Percentiles rank a stretch among this genome's conserved stretches.
phyloP scores from a whole-genome alignment of 2,888 invertebrate genomes.

The Patella pellucida region DNA sequence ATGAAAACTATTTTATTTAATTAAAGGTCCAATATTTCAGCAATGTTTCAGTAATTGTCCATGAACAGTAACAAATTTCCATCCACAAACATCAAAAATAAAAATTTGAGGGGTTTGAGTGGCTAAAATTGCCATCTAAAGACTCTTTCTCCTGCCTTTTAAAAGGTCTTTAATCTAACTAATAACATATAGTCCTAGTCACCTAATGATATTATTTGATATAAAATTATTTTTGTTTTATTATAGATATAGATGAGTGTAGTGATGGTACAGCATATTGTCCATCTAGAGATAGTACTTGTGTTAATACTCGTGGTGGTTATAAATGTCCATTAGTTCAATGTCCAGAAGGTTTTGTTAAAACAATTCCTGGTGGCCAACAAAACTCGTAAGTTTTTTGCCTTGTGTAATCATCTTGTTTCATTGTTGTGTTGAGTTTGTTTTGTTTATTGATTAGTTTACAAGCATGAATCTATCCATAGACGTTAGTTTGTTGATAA shows the following conservation, averaged over 20 bases:
- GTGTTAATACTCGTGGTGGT: slow-evolving; percentile 91
- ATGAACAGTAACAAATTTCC: too few relatives aligned
- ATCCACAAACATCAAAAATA: too few relatives aligned
- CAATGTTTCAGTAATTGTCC: too few relatives aligned
- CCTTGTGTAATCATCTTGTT: neutral
- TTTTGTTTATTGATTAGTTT: too few relatives aligned
- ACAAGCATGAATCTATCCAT: too few relatives aligned
- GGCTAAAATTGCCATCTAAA: too few relatives aligned
- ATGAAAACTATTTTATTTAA: too few relatives aligned
- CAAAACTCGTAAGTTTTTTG: slow-evolving; percentile 54
- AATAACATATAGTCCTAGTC: neutral
- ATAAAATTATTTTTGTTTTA: neutral
- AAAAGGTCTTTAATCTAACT: neutral
- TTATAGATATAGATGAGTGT: slow-evolving; percentile 82
- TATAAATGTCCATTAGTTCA: slow-evolving; percentile 88
- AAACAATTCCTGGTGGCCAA: slow-evolving; percentile 51
- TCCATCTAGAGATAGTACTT: slow-evolving; percentile 78
- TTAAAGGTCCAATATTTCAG: too few relatives aligned
- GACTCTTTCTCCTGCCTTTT: too few relatives aligned
- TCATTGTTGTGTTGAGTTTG: neutral
- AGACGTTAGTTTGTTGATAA: too few relatives aligned
- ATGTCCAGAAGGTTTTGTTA: slow-evolving; percentile 87
- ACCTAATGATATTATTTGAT: neutral
- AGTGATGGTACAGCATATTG: slow-evolving; percentile 72
- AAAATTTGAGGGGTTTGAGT: too few relatives aligned